These are phyloP conservation scores for Montipora cactus DNA, from an alignment of 64 coral and sea anemone genomes.

Conservation along the genomic window DNA sequence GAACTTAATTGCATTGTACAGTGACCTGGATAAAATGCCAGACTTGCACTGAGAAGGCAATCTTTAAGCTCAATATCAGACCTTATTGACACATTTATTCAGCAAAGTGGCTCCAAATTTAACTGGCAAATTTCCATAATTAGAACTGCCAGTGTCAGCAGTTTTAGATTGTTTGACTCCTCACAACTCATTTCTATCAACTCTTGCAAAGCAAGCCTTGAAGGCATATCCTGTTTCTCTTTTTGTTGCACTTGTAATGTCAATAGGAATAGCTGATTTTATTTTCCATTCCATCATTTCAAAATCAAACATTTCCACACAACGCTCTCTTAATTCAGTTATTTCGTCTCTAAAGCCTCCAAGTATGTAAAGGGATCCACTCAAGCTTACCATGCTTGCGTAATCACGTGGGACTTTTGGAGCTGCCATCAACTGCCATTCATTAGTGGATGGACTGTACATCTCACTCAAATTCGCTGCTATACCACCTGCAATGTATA, in stretches of 20 bases:
- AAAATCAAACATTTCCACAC: neutral
- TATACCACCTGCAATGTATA: neutral
- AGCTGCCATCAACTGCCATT: slow-evolving; percentile 10
- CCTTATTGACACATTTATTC: no score
- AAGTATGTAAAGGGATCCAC: neutral
- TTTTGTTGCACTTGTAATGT: neutral
- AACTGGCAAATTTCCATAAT: no score
- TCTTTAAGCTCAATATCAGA: no score
- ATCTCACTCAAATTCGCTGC: neutral
- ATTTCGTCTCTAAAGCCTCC: neutral
- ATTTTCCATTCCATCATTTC: neutral
- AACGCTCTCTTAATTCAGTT: neutral
- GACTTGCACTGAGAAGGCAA: no score
- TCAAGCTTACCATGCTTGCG: slow-evolving; percentile 3
- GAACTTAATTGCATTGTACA: no score
- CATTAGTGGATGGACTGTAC: neutral
- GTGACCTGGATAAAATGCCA: no score
- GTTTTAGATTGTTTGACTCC: no score
- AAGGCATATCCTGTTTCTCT: neutral
- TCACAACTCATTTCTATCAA: no score
- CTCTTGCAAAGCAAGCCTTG: slow-evolving; percentile 6
- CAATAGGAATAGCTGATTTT: slow-evolving; percentile 5
- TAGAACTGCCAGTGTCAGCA: no score
- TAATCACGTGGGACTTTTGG: neutral
- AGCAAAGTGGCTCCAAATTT: no score